Evolutionary conservation across 2,113 vertebrate genomes (phyloP).

Genomic region (Pseudonaja textilis): DNA sequence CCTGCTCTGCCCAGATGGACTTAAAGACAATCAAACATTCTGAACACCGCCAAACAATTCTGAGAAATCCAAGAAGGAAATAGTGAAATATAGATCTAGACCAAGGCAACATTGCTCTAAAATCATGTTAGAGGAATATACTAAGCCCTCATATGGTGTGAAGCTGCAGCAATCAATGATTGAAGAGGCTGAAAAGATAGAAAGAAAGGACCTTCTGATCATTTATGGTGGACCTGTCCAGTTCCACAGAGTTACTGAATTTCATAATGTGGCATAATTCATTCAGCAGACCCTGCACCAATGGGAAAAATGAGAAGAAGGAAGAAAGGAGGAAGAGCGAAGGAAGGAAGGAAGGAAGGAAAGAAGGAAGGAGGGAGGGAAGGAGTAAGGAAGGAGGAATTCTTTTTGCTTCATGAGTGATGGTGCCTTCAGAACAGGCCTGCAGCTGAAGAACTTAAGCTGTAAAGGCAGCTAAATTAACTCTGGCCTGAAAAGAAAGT

Average conservation of each 20-base stretch:
- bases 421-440: not conserved
- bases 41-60: not conserved
- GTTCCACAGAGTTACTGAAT: not conserved
- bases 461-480: not conserved
- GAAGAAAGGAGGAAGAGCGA: no score
- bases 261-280: no score
- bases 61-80: not conserved
- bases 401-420: not conserved
- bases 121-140: not conserved
- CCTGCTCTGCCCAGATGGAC: no score
- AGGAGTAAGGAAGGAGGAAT: no score
- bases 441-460: not conserved
- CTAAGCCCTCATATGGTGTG: not conserved
- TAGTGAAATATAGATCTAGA: not conserved
- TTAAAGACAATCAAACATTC: not conserved
- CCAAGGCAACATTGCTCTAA: not conserved
- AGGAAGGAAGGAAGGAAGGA: no score
- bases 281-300: no score
- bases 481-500: not conserved
- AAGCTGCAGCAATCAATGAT: not conserved
- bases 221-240: not conserved
- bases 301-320: no score
- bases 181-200: not conserved
- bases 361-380: no score
- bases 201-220: not conserved